Percentiles rank a stretch among this genome's conserved stretches.
Evolutionary conservation across 2,797 vertebrate species (phyloP).

Genomic region (Myotis findleyi): DNA sequence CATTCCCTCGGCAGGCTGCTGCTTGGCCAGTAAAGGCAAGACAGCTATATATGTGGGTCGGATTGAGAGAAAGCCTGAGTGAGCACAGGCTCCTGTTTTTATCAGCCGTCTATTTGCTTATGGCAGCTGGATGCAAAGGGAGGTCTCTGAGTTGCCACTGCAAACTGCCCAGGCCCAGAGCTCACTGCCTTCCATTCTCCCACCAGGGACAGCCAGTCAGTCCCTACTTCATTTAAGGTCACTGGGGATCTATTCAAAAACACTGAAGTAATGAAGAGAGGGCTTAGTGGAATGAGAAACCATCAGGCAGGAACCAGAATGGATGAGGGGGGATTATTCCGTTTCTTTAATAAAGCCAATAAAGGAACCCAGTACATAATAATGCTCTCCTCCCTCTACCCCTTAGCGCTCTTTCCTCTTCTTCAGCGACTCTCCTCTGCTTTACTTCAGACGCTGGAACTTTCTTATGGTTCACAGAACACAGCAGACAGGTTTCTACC

Average conservation of each 20-base stretch:
- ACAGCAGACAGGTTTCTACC: background rate
- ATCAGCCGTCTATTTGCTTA: background rate
- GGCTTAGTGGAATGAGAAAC: background rate
- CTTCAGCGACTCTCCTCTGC: background rate
- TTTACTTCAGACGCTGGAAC: background rate
- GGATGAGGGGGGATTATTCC: background rate
- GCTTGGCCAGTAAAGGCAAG: background rate
- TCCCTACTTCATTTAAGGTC: slow-evolving; percentile 7
- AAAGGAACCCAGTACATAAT: background rate
- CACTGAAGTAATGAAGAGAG: background rate
- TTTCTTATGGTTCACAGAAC: background rate
- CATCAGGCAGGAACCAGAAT: background rate
- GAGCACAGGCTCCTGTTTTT: background rate
- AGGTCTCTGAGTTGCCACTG: background rate
- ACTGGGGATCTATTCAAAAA: background rate
- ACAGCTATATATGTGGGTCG: background rate
- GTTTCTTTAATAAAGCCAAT: background rate
- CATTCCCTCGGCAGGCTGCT: background rate
- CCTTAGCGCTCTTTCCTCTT: background rate
- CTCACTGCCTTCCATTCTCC: background rate
- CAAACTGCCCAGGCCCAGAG: background rate
- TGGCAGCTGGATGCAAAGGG: background rate
- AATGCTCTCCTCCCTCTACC: background rate
- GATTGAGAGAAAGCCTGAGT: background rate
- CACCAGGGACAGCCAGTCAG: background rate